Evolutionary conservation across 2,888 invertebrate genomes (phyloP).

Genomic region (Galeruca laticollis): DNA sequence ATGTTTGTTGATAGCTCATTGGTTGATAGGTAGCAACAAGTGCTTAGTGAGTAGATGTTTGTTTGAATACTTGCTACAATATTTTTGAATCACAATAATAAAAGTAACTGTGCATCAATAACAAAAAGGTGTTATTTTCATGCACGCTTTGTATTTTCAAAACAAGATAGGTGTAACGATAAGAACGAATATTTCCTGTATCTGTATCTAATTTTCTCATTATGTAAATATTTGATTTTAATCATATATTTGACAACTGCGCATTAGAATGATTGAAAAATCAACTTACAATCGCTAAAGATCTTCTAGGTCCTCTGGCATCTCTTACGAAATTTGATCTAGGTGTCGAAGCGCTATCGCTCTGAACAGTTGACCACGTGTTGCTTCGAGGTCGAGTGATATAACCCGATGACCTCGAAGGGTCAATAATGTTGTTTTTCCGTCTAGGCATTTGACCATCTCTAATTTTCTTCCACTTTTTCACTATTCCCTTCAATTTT

Average conservation of each 20-base stretch:
- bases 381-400: slow-evolving; percentile 40
- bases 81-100: too few relatives aligned
- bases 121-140: too few relatives aligned
- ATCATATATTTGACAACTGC: slow-evolving; percentile 17
- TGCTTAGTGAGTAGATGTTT: too few relatives aligned
- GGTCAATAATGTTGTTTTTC: slow-evolving; percentile 23
- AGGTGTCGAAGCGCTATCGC: slow-evolving; percentile 13
- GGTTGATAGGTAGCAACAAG: too few relatives aligned
- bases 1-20: too few relatives aligned
- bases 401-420: slow-evolving; percentile 24
- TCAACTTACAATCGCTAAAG: slow-evolving; percentile 41
- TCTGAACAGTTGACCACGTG: slow-evolving; percentile 31
- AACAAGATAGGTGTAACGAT: too few relatives aligned
- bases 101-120: too few relatives aligned
- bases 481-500: slow-evolving; percentile 11
- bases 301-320: slow-evolving; percentile 41
- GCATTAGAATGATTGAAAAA: slow-evolving; percentile 9
- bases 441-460: slow-evolving; percentile 37
- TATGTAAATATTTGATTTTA: too few relatives aligned
- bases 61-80: too few relatives aligned
- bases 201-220: too few relatives aligned
- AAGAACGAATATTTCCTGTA: too few relatives aligned
- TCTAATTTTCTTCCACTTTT: slow-evolving; percentile 14
- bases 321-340: slow-evolving; percentile 21
- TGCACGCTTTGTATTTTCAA: too few relatives aligned